These are phyloP conservation scores for Chaenogobius annularis DNA, from an alignment of 2,113 vertebrate genomes.

Conservation along the genomic window DNA sequence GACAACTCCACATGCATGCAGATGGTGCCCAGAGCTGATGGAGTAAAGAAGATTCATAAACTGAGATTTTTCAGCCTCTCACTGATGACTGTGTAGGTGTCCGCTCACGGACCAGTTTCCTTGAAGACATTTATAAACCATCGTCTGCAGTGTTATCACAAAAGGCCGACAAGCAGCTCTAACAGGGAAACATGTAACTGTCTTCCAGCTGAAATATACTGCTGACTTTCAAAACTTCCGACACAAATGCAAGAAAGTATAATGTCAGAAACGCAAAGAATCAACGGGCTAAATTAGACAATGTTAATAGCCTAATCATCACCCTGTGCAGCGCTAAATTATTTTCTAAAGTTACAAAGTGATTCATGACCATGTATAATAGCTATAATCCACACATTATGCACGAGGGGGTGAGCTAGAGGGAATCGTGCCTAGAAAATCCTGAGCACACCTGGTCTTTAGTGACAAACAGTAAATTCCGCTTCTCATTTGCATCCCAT, in stretches of 20 bases:
- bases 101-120: constrained; percentile 18
- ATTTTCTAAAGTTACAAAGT: background rate
- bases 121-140: constrained; percentile 33
- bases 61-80: constrained; percentile 23
- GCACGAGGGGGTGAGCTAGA: background rate
- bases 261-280: background rate
- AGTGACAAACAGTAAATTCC: constrained; percentile 3
- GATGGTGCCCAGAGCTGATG: constrained; percentile 6
- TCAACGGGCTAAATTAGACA: background rate
- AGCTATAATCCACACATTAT: constrained; percentile 6
- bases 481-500: constrained; percentile 1
- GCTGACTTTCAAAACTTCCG: constrained; percentile 14
- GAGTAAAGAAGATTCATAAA: constrained; percentile 42
- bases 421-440: background rate
- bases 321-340: background rate
- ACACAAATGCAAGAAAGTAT: background rate
- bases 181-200: constrained; percentile 24
- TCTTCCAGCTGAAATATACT: constrained; percentile 10
- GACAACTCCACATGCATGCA: background rate
- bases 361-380: constrained; percentile 2
- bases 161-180: constrained; percentile 31
- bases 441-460: background rate
- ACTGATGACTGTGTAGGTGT: constrained; percentile 13
- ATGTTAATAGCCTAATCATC: background rate
- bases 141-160: constrained; percentile 27